Evolutionary conservation across 2,888 invertebrate genomes (phyloP), one percentile per base, ranked within the genome.

Genomic region (Amphimallon solstitiale): DNA sequence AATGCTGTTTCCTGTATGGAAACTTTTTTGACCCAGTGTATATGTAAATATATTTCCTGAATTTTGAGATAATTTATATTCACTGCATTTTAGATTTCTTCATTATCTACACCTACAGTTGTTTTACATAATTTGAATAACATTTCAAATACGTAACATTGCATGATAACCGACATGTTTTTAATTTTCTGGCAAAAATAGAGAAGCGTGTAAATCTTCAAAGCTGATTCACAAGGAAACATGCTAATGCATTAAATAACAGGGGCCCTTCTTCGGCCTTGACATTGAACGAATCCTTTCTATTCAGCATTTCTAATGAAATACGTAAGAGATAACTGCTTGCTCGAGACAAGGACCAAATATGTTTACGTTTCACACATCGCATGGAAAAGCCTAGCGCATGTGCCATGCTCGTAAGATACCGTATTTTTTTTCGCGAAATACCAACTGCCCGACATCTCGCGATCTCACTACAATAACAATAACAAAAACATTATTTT

Each of bases 381-480:
- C 12, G 14, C 23, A 17, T 14, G 23, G 14, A 43, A 43, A 62
- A 40, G 38, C 23, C 38, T 51, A 49, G 49, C 62, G 62, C 62
- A 62, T 62, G 62, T 62, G 62, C 49, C 29, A 19, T 12, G 9
- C 38, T 5, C 38, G 7, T 23, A 21, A 49, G 38, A 49, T 49
- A 61, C 48, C 35, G 23, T 51, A 17, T 49, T 49, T 62, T 49
- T 40, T 51, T 17, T 40, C n/a, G 29, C 62, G 21, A 21, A 34
- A 49, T 40, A 38, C 49, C 38, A 51, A 62, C 51, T 23, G 38
- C 62, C 49, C 17, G 40, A 43, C 40, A 56, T 56, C 56, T 56
- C 56, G 40, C 29, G 43, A 40, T 56, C 10, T 54, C n/a, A 23
- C 19, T 38, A 9, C 15, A 29, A 29, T 29, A 45, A 43, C 43